Evolutionary conservation across 2,113 vertebrate genomes (phyloP).

Genomic region (Corvus hawaiiensis): DNA sequence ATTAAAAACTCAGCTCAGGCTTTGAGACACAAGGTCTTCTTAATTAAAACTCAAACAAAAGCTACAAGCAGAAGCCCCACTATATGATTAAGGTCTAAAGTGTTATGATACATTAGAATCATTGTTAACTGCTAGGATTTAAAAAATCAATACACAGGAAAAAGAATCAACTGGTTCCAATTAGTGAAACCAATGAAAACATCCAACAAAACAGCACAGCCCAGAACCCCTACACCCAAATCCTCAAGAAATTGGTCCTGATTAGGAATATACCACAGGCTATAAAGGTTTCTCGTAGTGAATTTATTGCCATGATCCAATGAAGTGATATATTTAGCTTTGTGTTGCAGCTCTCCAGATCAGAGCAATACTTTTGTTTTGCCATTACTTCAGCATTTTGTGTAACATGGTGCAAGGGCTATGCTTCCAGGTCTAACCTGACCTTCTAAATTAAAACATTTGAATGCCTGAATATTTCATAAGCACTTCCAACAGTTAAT

Average conservation of each 20-base stretch:
- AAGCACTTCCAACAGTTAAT: background rate
- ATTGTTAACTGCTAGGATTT: conserved; percentile 87
- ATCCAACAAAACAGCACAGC: conserved; percentile 14
- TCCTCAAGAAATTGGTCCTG: conserved; percentile 51
- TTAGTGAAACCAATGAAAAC: conserved; percentile 75
- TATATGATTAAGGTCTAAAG: conserved; percentile 91
- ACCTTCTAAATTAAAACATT: conserved; percentile 6
- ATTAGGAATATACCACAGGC: conserved; percentile 57
- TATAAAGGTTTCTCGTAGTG: conserved; percentile 41
- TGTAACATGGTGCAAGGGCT: background rate
- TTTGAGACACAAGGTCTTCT: conserved; percentile 88
- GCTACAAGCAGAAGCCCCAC: conserved; percentile 80
- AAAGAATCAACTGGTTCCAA: conserved; percentile 80
- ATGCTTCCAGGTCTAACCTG: background rate
- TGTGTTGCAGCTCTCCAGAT: background rate
- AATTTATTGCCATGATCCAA: conserved; percentile 47
- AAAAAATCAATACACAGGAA: conserved; percentile 84
- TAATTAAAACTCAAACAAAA: conserved; percentile 99
- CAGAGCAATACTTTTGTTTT: background rate
- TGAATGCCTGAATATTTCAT: conserved; percentile 19
- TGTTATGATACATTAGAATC: conserved; percentile 89
- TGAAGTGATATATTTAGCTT: conserved; percentile 37
- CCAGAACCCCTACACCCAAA: background rate
- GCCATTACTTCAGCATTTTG: background rate
- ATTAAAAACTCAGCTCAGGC: conserved; percentile 89